phyloP scores from a whole-genome alignment of 2,113 vertebrate genomes.

The Tringa solitaria region DNA sequence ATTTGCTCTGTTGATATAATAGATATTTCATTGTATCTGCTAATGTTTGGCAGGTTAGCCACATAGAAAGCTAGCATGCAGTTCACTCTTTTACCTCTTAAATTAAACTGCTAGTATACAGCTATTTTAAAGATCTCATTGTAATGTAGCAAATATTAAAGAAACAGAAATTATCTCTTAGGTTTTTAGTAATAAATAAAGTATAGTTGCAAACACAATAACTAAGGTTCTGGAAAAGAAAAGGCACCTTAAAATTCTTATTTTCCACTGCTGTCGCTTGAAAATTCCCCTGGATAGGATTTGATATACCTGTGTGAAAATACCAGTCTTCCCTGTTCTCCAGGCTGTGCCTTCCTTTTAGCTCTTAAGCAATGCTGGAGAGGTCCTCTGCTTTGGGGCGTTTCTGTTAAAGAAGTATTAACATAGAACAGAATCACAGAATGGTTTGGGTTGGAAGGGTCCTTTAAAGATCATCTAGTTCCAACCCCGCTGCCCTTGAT shows the following conservation, averaged over 20 bases:
- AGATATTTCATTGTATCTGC: background rate
- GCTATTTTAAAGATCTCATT: background rate
- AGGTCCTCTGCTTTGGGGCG: background rate
- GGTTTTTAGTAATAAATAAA: background rate
- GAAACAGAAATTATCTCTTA: background rate
- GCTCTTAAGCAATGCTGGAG: background rate
- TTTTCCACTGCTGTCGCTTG: background rate
- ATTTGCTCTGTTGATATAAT: background rate
- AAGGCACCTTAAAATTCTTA: background rate
- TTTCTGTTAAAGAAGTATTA: background rate
- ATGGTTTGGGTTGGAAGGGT: background rate
- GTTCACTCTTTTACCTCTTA: background rate
- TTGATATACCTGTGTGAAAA: background rate
- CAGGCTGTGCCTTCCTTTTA: background rate
- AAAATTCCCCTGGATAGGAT: background rate
- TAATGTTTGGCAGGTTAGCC: background rate
- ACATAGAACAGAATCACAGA: background rate
- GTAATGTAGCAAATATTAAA: background rate
- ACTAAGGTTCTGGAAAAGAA: background rate
- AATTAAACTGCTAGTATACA: background rate
- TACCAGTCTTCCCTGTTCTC: background rate
- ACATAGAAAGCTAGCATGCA: background rate
- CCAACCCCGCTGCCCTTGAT: background rate
- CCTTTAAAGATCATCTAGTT: background rate
- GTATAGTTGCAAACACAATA: background rate